A percentile compares a stretch with the other conserved stretches of the same genome.
These are phyloP conservation scores for Cynodonichthys magdalenae DNA, from an alignment of 2,797 vertebrate genomes.

Conservation along the genomic window DNA sequence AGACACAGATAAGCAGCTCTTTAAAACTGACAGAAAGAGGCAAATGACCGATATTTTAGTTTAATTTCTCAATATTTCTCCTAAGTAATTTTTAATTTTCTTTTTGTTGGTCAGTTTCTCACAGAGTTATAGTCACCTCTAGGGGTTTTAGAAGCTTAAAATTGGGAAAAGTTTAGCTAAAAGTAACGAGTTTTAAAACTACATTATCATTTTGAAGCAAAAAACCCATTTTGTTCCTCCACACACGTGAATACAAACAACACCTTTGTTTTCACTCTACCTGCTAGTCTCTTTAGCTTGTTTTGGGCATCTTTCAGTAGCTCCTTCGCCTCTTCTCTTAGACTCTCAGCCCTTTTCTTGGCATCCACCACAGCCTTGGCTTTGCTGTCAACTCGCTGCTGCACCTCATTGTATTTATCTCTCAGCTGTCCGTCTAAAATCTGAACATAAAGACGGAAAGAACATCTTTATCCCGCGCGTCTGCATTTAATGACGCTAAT, in stretches of 20 bases:
- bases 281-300: constrained; percentile 89
- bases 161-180: too few relatives aligned
- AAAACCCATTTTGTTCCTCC: neutral
- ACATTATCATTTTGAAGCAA: neutral
- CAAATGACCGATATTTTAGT: neutral
- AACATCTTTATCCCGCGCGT: neutral
- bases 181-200: neutral
- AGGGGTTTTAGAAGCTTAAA: too few relatives aligned
- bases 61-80: neutral
- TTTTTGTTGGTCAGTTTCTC: neutral
- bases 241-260: neutral
- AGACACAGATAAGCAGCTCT: neutral
- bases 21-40: too few relatives aligned
- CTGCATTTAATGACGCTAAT: neutral
- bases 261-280: constrained; percentile 64
- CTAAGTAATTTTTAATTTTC: neutral
- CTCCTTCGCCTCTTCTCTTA: constrained; percentile 88
- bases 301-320: constrained; percentile 88
- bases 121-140: neutral
- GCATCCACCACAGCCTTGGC: constrained; percentile 86
- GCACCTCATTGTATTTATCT: constrained; percentile 89
- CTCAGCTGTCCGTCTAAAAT: constrained; percentile 88
- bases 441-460: constrained; percentile 64
- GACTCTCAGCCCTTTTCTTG: constrained; percentile 86
- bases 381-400: constrained; percentile 89